These are phyloP conservation scores for Propsilocerus akamusi DNA, from an alignment of 1,140 invertebrate species.

Conservation along the genomic window DNA sequence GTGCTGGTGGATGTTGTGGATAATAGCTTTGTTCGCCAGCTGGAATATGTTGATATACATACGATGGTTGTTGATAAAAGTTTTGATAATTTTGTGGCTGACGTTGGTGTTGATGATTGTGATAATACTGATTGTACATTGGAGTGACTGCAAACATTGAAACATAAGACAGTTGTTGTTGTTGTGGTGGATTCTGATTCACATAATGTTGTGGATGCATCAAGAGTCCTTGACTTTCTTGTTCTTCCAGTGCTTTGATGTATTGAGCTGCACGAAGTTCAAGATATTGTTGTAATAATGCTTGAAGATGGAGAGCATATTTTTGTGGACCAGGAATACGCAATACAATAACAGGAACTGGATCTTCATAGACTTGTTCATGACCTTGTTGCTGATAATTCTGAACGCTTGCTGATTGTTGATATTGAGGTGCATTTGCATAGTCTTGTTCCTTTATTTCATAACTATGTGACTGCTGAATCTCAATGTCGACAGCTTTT, in stretches of 20 bases:
- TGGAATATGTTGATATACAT: background rate
- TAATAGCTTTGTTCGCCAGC: background rate
- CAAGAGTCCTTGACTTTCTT: slow-evolving; percentile 9
- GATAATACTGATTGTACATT: background rate
- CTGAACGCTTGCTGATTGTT: background rate
- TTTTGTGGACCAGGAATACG: slow-evolving; percentile 21
- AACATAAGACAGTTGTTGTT: background rate
- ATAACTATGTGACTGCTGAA: slow-evolving; percentile 22
- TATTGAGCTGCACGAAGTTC: slow-evolving; percentile 23
- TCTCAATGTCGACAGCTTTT: slow-evolving; percentile 11
- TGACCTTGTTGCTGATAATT: background rate
- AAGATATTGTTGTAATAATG: slow-evolving; percentile 20
- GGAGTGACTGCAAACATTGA: background rate
- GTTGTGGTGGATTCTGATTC: background rate
- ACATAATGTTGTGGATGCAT: background rate
- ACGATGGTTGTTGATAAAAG: background rate
- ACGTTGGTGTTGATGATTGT: background rate
- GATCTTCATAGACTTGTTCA: background rate
- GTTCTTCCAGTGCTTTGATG: slow-evolving; percentile 17
- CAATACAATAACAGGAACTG: slow-evolving; percentile 21
- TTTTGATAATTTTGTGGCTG: too few relatives aligned
- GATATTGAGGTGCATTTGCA: slow-evolving; percentile 9
- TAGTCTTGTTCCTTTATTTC: slow-evolving; percentile 20
- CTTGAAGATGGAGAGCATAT: slow-evolving; percentile 21
- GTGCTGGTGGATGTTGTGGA: background rate